A percentile compares a stretch with the other conserved stretches of the same genome.
phyloP scores from a whole-genome alignment of 1,140 invertebrate genomes.

The Agrilus planipennis region DNA sequence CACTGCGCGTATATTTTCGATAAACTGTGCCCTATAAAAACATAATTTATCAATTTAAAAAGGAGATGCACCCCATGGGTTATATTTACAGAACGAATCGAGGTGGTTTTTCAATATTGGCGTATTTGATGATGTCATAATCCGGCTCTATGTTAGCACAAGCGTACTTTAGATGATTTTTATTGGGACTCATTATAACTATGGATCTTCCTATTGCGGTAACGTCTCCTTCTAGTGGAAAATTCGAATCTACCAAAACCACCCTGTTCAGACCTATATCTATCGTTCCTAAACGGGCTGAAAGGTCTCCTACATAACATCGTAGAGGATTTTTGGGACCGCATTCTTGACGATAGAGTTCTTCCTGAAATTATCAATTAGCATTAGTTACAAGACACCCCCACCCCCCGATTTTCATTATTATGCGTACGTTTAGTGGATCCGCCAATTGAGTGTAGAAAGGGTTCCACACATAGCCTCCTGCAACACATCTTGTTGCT shows the following conservation, averaged over 20 bases:
- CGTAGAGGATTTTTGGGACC: constrained; percentile 72
- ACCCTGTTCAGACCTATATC: constrained; percentile 65
- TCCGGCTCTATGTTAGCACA: constrained; percentile 88
- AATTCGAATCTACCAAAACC: constrained; percentile 75
- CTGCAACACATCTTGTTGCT: constrained; percentile 72
- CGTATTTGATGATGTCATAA: constrained; percentile 82
- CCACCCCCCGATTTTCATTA: too few species aligned
- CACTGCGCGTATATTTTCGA: constrained; percentile 67
- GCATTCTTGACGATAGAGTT: constrained; percentile 79
- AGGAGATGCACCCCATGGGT: too few species aligned
- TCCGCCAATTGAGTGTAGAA: constrained; percentile 82
- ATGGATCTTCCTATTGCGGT: constrained; percentile 75
- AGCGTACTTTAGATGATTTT: constrained; percentile 58
- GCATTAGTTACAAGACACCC: constrained; percentile 4
- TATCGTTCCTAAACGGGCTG: constrained; percentile 71
- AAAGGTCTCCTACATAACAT: constrained; percentile 89
- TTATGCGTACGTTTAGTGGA: constrained; percentile 76
- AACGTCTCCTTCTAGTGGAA: constrained; percentile 67
- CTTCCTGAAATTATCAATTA: constrained; percentile 41
- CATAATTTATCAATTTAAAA: too few species aligned
- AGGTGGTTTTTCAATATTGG: constrained; percentile 74
- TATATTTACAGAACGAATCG: constrained; percentile 73
- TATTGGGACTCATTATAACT: constrained; percentile 68
- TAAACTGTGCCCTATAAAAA: constrained; percentile 66
- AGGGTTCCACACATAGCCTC: constrained; percentile 88